Evolutionary conservation across 2,113 vertebrate species (phyloP).

Genomic region (Anolis sagrei): DNA sequence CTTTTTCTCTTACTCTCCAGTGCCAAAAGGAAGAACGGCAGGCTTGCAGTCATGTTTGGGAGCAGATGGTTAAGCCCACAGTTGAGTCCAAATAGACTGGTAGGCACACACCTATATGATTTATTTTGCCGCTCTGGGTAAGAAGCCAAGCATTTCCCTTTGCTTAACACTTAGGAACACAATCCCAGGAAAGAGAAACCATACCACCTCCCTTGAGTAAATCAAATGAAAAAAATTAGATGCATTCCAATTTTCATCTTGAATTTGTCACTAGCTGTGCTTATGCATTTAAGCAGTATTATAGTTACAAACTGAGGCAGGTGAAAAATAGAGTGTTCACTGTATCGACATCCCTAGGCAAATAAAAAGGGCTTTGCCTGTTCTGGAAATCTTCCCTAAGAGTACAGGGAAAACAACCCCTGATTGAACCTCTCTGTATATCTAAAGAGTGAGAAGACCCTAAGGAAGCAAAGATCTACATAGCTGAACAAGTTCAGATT

Average conservation of each 20-base stretch:
- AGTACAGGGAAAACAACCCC: background rate
- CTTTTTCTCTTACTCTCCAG: conserved; percentile 61
- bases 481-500: background rate
- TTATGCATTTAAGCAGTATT: background rate
- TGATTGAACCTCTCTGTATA: background rate
- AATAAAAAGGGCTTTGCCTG: background rate
- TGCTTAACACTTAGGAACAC: conserved; percentile 67
- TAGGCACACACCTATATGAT: conserved; percentile 74
- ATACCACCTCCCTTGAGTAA: conserved; percentile 47
- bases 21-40: conserved; percentile 71
- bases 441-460: background rate
- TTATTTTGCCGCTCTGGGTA: conserved; percentile 62
- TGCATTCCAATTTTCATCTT: conserved; percentile 43
- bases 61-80: conserved; percentile 79
- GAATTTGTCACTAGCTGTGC: conserved; percentile 37
- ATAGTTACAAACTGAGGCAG: background rate
- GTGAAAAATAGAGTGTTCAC: background rate
- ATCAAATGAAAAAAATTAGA: conserved; percentile 53
- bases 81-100: conserved; percentile 76
- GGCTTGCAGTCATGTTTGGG: conserved; percentile 68
- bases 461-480: background rate
- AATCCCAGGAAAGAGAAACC: conserved; percentile 63
- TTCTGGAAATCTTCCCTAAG: too few species aligned
- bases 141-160: conserved; percentile 71
- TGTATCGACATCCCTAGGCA: background rate